phyloP scores from a whole-genome alignment of 23 tunicate species.

The Halocynthia roretzi region DNA sequence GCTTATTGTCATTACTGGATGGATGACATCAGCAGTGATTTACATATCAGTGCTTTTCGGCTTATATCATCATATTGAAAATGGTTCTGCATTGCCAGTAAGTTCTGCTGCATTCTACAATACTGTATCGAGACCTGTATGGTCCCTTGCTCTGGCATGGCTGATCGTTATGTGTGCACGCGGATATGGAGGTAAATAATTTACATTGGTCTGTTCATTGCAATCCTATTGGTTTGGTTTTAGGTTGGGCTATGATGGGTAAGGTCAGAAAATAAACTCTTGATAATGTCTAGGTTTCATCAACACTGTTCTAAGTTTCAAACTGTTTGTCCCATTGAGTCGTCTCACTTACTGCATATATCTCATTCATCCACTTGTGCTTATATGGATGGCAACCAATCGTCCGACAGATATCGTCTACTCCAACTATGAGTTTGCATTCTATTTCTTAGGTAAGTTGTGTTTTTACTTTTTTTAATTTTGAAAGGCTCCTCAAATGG shows the following conservation, averaged over 20 bases:
- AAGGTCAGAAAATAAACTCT: too few species aligned
- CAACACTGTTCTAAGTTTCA: slow-evolving; percentile 59
- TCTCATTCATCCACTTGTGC: slow-evolving; percentile 68
- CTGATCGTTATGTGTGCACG: slow-evolving; percentile 59
- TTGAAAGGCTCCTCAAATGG: too few species aligned
- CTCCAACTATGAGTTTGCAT: too few species aligned
- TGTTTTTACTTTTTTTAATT: too few species aligned
- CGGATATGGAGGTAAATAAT: slow-evolving; percentile 78
- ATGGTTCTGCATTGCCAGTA: slow-evolving; percentile 10
- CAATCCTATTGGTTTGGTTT: too few species aligned
- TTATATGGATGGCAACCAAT: slow-evolving; percentile 37
- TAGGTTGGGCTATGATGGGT: too few species aligned
- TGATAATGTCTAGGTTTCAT: slow-evolving; percentile 38
- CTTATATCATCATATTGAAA: slow-evolving; percentile 14
- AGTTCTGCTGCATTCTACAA: slow-evolving; percentile 51
- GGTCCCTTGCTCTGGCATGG: slow-evolving; percentile 64
- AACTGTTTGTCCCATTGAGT: slow-evolving; percentile 67
- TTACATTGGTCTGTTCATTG: too few species aligned
- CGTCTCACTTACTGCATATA: slow-evolving; percentile 70
- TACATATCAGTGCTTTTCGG: slow-evolving; percentile 51
- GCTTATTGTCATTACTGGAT: background rate
- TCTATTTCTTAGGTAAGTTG: too few species aligned
- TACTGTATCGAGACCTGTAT: slow-evolving; percentile 57
- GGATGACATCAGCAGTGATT: slow-evolving; percentile 25
- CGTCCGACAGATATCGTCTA: background rate